Evolutionary conservation across 2,797 vertebrate species (phyloP), one percentile per base, ranked within the genome.

Genomic region (Mormyrops boulengeri): DNA sequence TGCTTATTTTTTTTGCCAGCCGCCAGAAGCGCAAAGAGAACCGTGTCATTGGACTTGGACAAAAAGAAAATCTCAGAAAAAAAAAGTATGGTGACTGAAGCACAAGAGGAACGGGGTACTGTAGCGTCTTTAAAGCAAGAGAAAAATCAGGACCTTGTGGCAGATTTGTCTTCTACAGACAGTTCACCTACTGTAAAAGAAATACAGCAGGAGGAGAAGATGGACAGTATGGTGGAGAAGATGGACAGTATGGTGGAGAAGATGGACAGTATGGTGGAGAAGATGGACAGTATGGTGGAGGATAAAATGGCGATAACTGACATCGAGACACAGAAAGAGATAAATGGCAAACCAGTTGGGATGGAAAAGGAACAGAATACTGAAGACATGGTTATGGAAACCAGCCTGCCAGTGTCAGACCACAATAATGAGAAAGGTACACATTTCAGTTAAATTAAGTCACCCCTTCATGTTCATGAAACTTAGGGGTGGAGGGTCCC

Each of bases 381-480:
- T 11, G 88, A 92, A 49, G 95, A 95, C 91, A 94, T 92, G 92
- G 94, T 96, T 92, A 89, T 92, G 89, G 94, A 96, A 66, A 26
- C 34, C 3, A 89, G 88, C 88, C 90, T 92, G 8, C 53, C 91
- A 90, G 93, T 91, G 6, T 89, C 90, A 1, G 89, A 38, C 91
- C 80, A 82, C 89, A 90, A 91, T 69, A 92, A 95, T 93, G 93
- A 92, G 88, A 94, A 94, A 97, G 95, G 96, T 96, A 93, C 93
- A 90, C 60, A 12, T 62, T 88, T 26, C 87, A 9, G 17, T 88
- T 49, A 90, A 30, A 49, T 17, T 87, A 17, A 69, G 17, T 4
- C 57, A 57, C 22, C 30, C 44, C 86, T 19, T 89, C 41, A 22
- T 17, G 5, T 82, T 4, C 7, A 14, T 73, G 69, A 47, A 19